Evolutionary conservation across 1,140 invertebrate genomes (phyloP).

Genomic region (Dryas iulia): DNA sequence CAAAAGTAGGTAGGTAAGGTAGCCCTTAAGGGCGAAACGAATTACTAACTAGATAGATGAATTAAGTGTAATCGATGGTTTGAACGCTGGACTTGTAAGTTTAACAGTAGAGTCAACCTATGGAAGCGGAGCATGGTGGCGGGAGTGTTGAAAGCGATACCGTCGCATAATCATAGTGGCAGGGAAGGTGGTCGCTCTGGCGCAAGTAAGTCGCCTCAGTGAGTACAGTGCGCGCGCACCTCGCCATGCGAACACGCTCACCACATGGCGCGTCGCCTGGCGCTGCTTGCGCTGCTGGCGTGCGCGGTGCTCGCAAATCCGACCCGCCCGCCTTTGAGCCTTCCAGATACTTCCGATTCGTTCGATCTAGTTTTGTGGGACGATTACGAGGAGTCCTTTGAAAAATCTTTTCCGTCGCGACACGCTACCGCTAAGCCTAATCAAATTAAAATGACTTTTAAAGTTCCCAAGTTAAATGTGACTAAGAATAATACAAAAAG

Average conservation of each 20-base stretch:
- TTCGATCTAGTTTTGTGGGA: constrained; percentile 57
- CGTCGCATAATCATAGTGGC: constrained; percentile 64
- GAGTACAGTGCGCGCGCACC: constrained; percentile 70
- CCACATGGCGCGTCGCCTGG: constrained; percentile 75
- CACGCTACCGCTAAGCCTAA: constrained; percentile 39
- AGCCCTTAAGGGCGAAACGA: constrained; percentile 24
- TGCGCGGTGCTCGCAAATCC: constrained; percentile 44
- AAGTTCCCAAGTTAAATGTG: constrained; percentile 52
- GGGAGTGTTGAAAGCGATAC: constrained; percentile 67
- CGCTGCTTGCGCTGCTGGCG: constrained; percentile 69
- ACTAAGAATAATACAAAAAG: constrained; percentile 54
- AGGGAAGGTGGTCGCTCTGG: constrained; percentile 62
- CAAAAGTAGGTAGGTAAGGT: background rate
- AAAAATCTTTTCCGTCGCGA: constrained; percentile 39
- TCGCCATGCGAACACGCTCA: constrained; percentile 75
- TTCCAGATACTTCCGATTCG: constrained; percentile 45
- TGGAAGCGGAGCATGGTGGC: constrained; percentile 33
- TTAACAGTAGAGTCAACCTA: background rate
- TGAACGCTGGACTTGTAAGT: constrained; percentile 48
- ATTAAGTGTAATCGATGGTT: constrained; percentile 40
- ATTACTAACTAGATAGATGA: constrained; percentile 10
- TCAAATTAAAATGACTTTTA: constrained; percentile 62
- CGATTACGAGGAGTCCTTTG: constrained; percentile 60
- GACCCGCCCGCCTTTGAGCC: constrained; percentile 37
- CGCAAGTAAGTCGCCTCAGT: constrained; percentile 32